Evolutionary conservation across 1,140 invertebrate genomes (phyloP), one percentile per base, ranked within the genome.

Genomic region (Bombus haemorrhoidalis): DNA sequence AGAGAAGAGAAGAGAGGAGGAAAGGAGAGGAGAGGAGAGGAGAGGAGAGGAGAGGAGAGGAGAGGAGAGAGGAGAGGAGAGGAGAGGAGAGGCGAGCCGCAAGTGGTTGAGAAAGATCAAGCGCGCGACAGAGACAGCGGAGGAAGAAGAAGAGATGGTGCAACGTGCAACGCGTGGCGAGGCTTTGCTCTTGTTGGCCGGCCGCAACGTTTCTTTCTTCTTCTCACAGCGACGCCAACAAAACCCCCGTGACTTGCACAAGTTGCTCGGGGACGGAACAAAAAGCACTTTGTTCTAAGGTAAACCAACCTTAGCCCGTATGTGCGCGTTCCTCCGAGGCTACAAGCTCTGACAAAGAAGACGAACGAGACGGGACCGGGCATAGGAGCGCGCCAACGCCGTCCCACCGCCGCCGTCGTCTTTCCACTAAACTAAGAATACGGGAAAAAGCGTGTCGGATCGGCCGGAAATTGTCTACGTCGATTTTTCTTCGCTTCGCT

Each of bases 241-340:
- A 93, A 90, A 92, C 86, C 86, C 79, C 85, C 88, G 87, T 93
- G 93, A 93, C 92, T 93, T 90, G 92, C 92, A 87, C 79, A 93
- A 89, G 77, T 87, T 81, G 80, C 85, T 82, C 80, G 85, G 85
- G 57, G 86, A 76, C 66, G 59, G 88, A 89, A 92, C 92, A 94
- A 93, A 93, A 94, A 94, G 80, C 81, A 91, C 89, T 92, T 94
- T 93, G 91, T 93, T 93, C 92, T 91, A 91, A 92, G 92, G 89
- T 87, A 92, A 92, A 92, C 84, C 91, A 89, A 93, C 87, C 87
- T 90, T 87, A 85, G 82, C 86, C 88, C 85, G 76, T 85, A 83
- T 88, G 89, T 81, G 86, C 87, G 82, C 86, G 78, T 79, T 83
- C 82, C 87, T 59, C 76, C 89, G 74, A 84, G 81, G 57, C 89